Percentiles rank a stretch among this genome's conserved stretches.
phyloP scores from a whole-genome alignment of 2,113 vertebrate genomes.

The Thamnophis sirtalis region DNA sequence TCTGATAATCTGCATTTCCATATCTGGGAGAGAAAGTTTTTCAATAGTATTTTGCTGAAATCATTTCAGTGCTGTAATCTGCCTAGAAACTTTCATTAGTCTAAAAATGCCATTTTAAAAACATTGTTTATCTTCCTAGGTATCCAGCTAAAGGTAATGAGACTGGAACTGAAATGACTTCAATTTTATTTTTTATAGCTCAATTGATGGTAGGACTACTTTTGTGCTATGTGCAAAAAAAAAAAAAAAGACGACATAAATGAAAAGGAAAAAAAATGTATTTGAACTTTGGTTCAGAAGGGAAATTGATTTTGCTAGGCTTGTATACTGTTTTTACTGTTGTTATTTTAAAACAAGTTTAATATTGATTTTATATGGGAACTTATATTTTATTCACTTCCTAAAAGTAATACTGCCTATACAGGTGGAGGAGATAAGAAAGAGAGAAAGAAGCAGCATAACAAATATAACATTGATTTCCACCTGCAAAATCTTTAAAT shows the following conservation, averaged over 20 bases:
- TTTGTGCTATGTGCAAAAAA: slow-evolving; percentile 38
- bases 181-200: slow-evolving; percentile 8
- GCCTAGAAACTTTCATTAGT: slow-evolving; percentile 16
- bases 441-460: not conserved
- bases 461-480: slow-evolving; percentile 40
- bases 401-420: slow-evolving; percentile 45
- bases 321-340: slow-evolving; percentile 41
- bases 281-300: slow-evolving; percentile 9
- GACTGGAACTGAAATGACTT: not conserved
- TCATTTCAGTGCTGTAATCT: slow-evolving; percentile 10
- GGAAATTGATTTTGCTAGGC: slow-evolving; percentile 36
- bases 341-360: slow-evolving; percentile 31
- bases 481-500: slow-evolving; percentile 39
- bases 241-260: not conserved
- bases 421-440: not conserved
- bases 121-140: slow-evolving; percentile 10
- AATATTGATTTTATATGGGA: slow-evolving; percentile 39
- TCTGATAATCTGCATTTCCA: slow-evolving; percentile 3
- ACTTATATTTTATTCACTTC: slow-evolving; percentile 15
- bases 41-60: slow-evolving; percentile 1
- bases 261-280: not conserved
- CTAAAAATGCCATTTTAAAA: slow-evolving; percentile 5
- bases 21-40: slow-evolving; percentile 18
- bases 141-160: slow-evolving; percentile 19
- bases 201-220: slow-evolving; percentile 32